Percentiles rank a stretch among this genome's conserved stretches.
phyloP scores from a whole-genome alignment of 2,113 vertebrate species.

The Phrynosoma platyrhinos region DNA sequence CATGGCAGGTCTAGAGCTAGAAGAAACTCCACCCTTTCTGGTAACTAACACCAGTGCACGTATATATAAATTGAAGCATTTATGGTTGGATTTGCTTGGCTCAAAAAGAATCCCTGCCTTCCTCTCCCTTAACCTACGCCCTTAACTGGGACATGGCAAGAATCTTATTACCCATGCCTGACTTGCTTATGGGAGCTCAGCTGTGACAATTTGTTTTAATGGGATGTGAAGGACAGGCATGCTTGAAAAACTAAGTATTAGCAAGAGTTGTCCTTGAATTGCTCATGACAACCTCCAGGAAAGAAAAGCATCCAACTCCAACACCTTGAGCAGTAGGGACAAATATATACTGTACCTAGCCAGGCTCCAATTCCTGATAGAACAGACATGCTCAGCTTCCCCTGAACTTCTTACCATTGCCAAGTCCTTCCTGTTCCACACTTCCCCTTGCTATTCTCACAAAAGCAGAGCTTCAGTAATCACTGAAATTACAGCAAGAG shows the following conservation, averaged over 20 bases:
- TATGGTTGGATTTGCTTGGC: background rate
- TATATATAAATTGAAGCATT: background rate
- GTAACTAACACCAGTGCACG: background rate
- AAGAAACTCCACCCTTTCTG: background rate
- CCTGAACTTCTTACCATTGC: background rate
- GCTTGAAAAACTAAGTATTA: background rate
- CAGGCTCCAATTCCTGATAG: background rate
- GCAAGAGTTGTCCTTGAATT: background rate
- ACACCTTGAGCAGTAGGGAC: background rate
- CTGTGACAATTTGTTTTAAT: slow-evolving; percentile 7
- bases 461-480: background rate
- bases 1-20: background rate
- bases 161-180: slow-evolving; percentile 1
- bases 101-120: background rate
- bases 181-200: slow-evolving; percentile 17
- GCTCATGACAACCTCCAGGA: background rate
- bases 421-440: background rate
- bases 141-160: background rate
- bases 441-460: background rate
- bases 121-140: background rate
- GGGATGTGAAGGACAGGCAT: background rate
- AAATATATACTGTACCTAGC: background rate
- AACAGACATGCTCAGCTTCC: background rate
- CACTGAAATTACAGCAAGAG: background rate
- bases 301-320: background rate